A percentile compares a stretch with the other conserved stretches of the same genome.
phyloP scores from a whole-genome alignment of 2,888 invertebrate species.

The Chymomyza procnemis region DNA sequence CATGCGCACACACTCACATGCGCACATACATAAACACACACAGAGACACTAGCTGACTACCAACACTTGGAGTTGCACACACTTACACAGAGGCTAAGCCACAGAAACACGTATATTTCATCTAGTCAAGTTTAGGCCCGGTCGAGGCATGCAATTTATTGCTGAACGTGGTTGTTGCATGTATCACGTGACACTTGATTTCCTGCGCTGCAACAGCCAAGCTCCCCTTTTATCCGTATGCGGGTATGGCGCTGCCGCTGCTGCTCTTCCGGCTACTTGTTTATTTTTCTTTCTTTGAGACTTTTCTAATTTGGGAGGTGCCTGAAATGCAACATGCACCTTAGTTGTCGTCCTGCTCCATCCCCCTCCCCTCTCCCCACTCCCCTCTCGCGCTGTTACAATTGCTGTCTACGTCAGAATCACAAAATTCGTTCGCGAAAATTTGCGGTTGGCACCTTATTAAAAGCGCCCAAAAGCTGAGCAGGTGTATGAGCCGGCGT shows the following conservation, averaged over 20 bases:
- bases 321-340: conserved; percentile 61
- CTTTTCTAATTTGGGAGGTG: conserved; percentile 68
- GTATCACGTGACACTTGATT: conserved; percentile 74
- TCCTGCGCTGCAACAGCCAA: conserved; percentile 51
- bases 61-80: neutral
- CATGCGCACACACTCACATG: conserved; percentile 21
- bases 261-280: conserved; percentile 26
- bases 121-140: conserved; percentile 37
- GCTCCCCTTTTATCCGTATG: neutral
- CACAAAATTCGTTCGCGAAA: conserved; percentile 34
- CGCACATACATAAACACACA: conserved; percentile 48
- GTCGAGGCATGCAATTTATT: conserved; percentile 67
- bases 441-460: conserved; percentile 71
- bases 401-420: too few relatives aligned
- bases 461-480: conserved; percentile 54
- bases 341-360: conserved; percentile 24
- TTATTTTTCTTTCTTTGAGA: conserved; percentile 66
- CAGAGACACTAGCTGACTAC: conserved; percentile 16
- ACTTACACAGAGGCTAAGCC: neutral
- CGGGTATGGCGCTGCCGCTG: conserved; percentile 25
- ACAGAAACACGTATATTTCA: conserved; percentile 9
- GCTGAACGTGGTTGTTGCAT: conserved; percentile 71
- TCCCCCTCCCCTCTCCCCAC: neutral
- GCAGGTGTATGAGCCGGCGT: neutral
- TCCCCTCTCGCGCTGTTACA: too few relatives aligned